Conservation (phyloP, 2,888 invertebrate species). For the Cataglyphis albicans region DNA sequence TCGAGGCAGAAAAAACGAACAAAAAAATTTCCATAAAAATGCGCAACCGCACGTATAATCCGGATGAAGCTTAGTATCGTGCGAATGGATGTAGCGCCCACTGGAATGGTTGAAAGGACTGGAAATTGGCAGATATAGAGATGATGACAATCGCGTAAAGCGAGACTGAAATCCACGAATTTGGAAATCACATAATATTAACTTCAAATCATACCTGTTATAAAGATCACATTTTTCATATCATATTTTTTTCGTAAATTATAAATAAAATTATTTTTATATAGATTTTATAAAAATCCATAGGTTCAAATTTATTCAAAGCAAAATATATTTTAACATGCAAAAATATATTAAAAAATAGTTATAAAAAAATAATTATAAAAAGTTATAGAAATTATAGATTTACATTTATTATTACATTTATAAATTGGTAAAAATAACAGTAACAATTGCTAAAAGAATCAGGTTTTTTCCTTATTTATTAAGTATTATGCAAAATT, state of each 20-base stretch:
- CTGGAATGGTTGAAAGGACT: conserved; percentile 71
- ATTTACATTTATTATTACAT: background rate
- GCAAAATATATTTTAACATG: background rate
- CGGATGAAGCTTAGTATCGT: conserved; percentile 83
- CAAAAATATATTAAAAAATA: background rate
- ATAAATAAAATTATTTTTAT: background rate
- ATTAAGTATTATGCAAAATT: background rate
- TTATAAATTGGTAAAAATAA: background rate
- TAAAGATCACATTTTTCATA: background rate
- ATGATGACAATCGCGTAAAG: conserved; percentile 55
- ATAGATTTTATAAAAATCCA: background rate
- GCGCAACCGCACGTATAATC: conserved; percentile 81
- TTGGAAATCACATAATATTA: conserved; percentile 21
- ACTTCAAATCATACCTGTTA: background rate
- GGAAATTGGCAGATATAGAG: conserved; percentile 60
- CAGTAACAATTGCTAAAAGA: background rate
- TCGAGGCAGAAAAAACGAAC: conserved; percentile 74
- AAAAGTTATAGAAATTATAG: background rate
- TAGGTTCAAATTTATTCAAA: background rate
- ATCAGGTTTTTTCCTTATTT: background rate
- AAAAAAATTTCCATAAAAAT: conserved; percentile 81
- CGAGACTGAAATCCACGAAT: conserved; percentile 29
- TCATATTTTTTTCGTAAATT: background rate
- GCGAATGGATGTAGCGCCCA: conserved; percentile 73
- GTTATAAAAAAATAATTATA: background rate